These are phyloP conservation scores for Eumerus sabulonum DNA, from an alignment of 2,888 invertebrate genomes.

Conservation along the genomic window DNA sequence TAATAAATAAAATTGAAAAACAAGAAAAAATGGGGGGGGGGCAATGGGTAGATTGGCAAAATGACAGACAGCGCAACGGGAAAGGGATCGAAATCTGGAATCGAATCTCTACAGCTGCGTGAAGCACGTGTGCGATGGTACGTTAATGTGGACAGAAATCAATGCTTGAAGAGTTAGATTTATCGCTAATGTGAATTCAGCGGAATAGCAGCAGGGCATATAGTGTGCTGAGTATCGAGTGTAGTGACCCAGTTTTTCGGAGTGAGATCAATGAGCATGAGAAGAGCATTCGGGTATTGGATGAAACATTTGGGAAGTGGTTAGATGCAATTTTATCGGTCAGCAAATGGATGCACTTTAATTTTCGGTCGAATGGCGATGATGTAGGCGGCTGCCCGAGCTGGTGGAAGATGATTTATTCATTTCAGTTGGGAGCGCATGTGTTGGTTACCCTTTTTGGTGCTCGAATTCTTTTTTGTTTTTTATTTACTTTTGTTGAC, in stretches of 20 bases:
- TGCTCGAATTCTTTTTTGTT: too few species aligned
- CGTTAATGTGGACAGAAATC: conserved; percentile 22
- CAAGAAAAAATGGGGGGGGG: too few species aligned
- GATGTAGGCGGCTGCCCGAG: too few species aligned
- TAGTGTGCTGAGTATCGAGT: conserved; percentile 13
- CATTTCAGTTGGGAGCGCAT: too few species aligned
- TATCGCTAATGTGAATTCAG: conserved; percentile 17
- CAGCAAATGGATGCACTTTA: background rate
- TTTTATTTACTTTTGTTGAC: too few species aligned
- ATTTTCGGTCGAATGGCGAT: background rate
- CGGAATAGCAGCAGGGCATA: too few species aligned
- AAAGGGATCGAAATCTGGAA: too few species aligned
- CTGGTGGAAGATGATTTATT: too few species aligned
- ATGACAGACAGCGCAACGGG: too few species aligned
- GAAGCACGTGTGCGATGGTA: conserved; percentile 14
- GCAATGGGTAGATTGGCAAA: too few species aligned
- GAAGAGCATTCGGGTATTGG: background rate
- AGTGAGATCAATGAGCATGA: background rate
- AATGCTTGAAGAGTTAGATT: conserved; percentile 8
- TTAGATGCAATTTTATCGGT: conserved; percentile 16
- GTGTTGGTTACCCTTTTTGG: too few species aligned
- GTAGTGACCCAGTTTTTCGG: background rate
- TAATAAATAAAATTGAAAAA: conserved; percentile 42
- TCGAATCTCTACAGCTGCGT: conserved; percentile 28
- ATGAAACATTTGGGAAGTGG: conserved; percentile 16